Evolutionary conservation across 1,140 invertebrate genomes (phyloP).

Genomic region (Condylostylus longicornis): DNA sequence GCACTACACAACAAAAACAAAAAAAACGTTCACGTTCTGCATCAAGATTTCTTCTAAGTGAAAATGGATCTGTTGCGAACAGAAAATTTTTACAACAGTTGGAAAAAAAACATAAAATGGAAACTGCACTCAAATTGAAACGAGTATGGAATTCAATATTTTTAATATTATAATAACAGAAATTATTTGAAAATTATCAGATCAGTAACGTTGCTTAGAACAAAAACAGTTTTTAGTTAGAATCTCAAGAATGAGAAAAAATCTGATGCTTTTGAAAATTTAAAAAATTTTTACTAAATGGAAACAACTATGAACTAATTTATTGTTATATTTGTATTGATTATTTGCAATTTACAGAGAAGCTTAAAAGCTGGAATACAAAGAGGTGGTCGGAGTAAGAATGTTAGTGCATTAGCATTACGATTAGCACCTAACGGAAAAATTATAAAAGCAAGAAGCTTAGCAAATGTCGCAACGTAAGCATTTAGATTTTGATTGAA

Average conservation of each 20-base stretch:
- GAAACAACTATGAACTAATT: neutral
- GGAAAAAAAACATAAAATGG: conserved; percentile 24
- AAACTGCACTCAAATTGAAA: conserved; percentile 28
- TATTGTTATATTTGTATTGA: neutral
- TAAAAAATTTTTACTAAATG: neutral
- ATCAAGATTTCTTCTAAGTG: conserved; percentile 8
- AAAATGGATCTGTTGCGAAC: conserved; percentile 17
- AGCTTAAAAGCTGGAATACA: conserved; percentile 21
- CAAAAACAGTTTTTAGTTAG: too few relatives aligned
- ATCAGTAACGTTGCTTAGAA: too few relatives aligned
- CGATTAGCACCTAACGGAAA: conserved; percentile 25
- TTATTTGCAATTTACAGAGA: conserved; percentile 28
- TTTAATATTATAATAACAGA: too few relatives aligned
- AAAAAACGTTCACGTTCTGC: conserved; percentile 8
- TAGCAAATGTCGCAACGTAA: conserved; percentile 30
- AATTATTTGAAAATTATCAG: too few relatives aligned
- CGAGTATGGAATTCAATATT: conserved; percentile 30
- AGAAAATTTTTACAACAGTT: conserved; percentile 24
- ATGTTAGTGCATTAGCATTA: conserved; percentile 18
- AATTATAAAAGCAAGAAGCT: conserved; percentile 21
- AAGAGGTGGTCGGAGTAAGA: conserved; percentile 8
- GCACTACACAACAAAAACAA: conserved; percentile 12
- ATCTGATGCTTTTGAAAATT: neutral
- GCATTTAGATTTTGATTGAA: conserved; percentile 8
- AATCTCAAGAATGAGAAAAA: too few relatives aligned